These are phyloP conservation scores for Toxotes chatareus DNA, from an alignment of 2,113 vertebrate genomes.

Conservation along the genomic window DNA sequence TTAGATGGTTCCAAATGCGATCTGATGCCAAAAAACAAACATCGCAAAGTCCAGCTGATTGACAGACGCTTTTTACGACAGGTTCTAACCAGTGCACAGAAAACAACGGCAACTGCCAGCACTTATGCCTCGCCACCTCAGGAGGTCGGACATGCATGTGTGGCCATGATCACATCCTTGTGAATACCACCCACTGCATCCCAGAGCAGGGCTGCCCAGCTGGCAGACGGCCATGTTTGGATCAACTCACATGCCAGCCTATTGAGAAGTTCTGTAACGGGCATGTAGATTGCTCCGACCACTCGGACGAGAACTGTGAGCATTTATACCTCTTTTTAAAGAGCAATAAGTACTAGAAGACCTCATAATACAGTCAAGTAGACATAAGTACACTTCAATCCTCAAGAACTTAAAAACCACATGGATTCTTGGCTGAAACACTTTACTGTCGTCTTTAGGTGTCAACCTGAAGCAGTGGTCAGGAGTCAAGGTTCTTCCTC, in stretches of 20 bases:
- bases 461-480: background rate
- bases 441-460: slow-evolving; percentile 55
- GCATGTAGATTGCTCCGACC: slow-evolving; percentile 81
- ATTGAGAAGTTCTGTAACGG: slow-evolving; percentile 85
- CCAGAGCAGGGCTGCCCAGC: slow-evolving; percentile 68
- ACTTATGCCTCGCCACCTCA: slow-evolving; percentile 90
- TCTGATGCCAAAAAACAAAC: background rate
- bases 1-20: background rate
- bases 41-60: background rate
- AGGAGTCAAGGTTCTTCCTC: background rate
- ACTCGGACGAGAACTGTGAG: slow-evolving; percentile 91
- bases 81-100: slow-evolving; percentile 85
- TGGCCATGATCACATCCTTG: slow-evolving; percentile 74
- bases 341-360: background rate
- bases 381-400: background rate
- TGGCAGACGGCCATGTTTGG: slow-evolving; percentile 78
- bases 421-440: background rate
- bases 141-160: slow-evolving; percentile 87
- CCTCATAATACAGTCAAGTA: background rate
- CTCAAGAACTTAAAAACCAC: background rate
- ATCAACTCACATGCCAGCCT: slow-evolving; percentile 83
- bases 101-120: slow-evolving; percentile 88
- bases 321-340: background rate
- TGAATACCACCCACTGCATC: slow-evolving; percentile 71
- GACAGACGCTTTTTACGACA: slow-evolving; percentile 47